These are phyloP conservation scores for Herpetotheres cachinnans DNA, from an alignment of 2,113 vertebrate species.

Conservation along the genomic window DNA sequence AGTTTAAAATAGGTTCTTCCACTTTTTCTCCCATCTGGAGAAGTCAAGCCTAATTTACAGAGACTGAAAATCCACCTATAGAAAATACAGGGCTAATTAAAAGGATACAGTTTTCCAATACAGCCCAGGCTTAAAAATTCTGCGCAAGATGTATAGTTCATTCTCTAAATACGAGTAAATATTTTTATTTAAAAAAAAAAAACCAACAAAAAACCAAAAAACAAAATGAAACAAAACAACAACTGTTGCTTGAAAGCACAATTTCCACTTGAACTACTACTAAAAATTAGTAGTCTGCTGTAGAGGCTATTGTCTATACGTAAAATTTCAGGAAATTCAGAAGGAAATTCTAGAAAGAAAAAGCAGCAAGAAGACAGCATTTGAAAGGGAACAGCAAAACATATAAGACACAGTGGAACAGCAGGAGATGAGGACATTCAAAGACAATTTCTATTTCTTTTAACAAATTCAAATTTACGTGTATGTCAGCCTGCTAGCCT, in stretches of 20 bases:
- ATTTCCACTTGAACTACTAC: neutral
- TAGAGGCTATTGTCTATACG: neutral
- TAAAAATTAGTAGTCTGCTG: neutral
- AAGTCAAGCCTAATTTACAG: neutral
- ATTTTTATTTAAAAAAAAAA: neutral
- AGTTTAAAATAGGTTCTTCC: neutral
- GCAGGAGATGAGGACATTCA: neutral
- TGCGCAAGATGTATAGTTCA: accelerated
- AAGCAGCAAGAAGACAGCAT: neutral
- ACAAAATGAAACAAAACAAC: neutral
- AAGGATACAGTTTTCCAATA: neutral
- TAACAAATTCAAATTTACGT: neutral
- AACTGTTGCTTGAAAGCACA: neutral
- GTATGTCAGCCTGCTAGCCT: neutral
- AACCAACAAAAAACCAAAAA: neutral
- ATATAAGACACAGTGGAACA: neutral
- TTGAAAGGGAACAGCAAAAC: neutral
- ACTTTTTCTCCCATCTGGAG: neutral
- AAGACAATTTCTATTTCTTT: neutral
- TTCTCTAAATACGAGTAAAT: neutral
- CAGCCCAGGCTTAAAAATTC: neutral
- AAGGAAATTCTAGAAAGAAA: neutral
- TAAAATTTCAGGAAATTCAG: neutral
- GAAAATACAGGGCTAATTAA: neutral
- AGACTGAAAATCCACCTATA: neutral